Evolutionary conservation across 2,888 invertebrate species (phyloP).

Genomic region (Latrodectus hesperus): DNA sequence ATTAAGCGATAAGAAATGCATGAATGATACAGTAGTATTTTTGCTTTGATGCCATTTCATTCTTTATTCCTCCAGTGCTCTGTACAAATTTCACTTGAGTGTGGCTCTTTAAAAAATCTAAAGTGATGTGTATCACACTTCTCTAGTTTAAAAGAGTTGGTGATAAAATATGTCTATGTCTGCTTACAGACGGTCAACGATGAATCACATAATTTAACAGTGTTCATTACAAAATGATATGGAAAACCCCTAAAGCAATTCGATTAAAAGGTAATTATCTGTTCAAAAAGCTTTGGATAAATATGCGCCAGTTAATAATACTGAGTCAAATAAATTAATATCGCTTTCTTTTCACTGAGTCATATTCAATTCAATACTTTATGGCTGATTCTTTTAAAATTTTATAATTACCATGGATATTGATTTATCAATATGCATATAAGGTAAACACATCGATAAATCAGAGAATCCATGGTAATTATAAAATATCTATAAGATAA

Average conservation of each 20-base stretch:
- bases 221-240: neutral
- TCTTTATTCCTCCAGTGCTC: neutral
- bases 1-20: conserved; percentile 29
- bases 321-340: no score
- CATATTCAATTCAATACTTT: no score
- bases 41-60: neutral
- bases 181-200: neutral
- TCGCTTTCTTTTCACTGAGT: no score
- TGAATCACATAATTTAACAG: neutral
- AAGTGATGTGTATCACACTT: neutral
- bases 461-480: no score
- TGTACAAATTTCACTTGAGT: neutral
- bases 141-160: neutral
- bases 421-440: no score
- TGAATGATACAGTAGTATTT: conserved; percentile 7
- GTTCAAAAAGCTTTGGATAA: no score
- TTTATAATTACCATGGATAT: no score
- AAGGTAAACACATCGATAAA: no score
- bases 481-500: no score
- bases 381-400: no score
- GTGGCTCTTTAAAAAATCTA: neutral
- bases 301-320: no score
- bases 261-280: no score
- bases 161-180: neutral
- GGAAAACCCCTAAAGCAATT: neutral